A percentile compares a stretch with the other conserved stretches of the same genome.
Conservation (phyloP, 2,797 vertebrate genomes). For the Rachycentron canadum region DNA sequence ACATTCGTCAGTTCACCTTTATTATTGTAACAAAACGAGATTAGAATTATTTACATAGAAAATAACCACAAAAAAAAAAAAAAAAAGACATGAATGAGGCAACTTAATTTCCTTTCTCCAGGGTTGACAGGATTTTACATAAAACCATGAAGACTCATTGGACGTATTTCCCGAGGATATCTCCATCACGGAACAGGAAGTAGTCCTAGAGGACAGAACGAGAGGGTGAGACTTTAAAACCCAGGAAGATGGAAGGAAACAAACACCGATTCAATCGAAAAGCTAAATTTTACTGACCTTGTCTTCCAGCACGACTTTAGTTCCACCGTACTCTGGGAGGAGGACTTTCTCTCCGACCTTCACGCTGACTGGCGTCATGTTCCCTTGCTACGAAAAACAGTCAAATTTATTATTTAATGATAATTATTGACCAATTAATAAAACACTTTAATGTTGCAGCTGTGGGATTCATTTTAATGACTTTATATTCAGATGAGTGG, state of each 20-base stretch:
- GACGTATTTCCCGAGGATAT: slow-evolving; percentile 97
- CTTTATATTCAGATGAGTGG: too few species aligned
- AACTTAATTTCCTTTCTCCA: slow-evolving; percentile 65
- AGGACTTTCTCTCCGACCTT: slow-evolving; percentile 96
- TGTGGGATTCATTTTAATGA: too few species aligned
- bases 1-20: slow-evolving; percentile 72
- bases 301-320: slow-evolving; percentile 94
- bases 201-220: slow-evolving; percentile 89
- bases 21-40: slow-evolving; percentile 87
- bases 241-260: background rate
- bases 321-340: slow-evolving; percentile 97
- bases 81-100: slow-evolving; percentile 60
- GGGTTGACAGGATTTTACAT: slow-evolving; percentile 39
- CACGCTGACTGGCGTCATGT: slow-evolving; percentile 89
- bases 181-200: slow-evolving; percentile 96
- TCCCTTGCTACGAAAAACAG: slow-evolving; percentile 84
- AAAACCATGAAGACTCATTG: slow-evolving; percentile 81
- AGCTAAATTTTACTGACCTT: slow-evolving; percentile 84
- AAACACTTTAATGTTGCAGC: too few species aligned
- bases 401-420: background rate
- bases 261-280: accelerated
- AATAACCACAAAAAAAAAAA: slow-evolving; percentile 75
- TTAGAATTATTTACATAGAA: slow-evolving; percentile 87
- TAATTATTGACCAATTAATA: background rate
- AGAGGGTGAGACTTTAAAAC: slow-evolving; percentile 11